Base-by-base conservation (phyloP, 2,888 invertebrate species). In the Athalia cordata region DNA sequence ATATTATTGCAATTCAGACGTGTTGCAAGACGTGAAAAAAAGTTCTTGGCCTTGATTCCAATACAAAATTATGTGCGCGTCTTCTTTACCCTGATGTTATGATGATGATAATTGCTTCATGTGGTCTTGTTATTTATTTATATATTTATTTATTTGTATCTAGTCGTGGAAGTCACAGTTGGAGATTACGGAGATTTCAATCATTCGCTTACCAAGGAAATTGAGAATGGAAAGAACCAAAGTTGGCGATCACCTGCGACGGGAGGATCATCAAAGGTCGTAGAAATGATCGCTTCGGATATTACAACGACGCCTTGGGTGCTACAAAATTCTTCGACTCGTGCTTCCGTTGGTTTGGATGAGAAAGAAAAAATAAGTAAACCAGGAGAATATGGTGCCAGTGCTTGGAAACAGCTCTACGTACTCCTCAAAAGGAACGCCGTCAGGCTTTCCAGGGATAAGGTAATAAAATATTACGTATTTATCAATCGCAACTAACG, bases 151-250 rank as follows among this genome's bases (percentile, higher is more conserved):
- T 61, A n/a, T 70, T 11, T 29, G 45, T 79, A 78, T 77, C 75
- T 89, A 96, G 96, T 96, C 83, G 92, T 97, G 91, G 97, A 97
- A 91, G 93, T 97, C 74, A 94, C 96, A 3, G 93, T 94, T 80
- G 95, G 96, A 66, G 96, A 96, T 86, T 94, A 96, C 87, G 96
- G 96, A 82, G 91, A 90, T 75, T 90, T 92, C 81, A 89, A 91
- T 62, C 89, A 92, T 55, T 90, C 89, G 77, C 89, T 96, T 78
- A 92, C 93, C 47, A 90, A 91, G 29, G 93, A 93, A 82, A 93
- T 94, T 67, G 91, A 93, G 81, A 94, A 94, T 90, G 95, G 95
- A 8, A 90, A 91, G 78, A 92, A 91, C 83, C 89, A 91, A 61
- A 89, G 91, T 11, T 95, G 93, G 92, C 90, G 93, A 77, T 91